These are phyloP conservation scores for Julus scanicus DNA, from an alignment of 2,888 invertebrate genomes.

Conservation along the genomic window DNA sequence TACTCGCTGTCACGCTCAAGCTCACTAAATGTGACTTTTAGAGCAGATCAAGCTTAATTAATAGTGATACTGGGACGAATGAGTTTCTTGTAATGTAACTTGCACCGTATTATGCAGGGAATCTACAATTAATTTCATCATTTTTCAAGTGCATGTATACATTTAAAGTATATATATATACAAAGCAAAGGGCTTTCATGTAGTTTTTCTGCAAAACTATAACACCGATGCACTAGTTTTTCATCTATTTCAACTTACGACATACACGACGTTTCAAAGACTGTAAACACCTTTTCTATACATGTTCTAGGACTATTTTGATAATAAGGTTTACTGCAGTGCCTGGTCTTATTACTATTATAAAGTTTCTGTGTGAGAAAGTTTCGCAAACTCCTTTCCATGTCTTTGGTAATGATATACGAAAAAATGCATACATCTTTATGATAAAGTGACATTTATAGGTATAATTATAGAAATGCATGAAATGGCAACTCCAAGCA, in stretches of 20 bases:
- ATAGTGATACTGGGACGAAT: neutral
- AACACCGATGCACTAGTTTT: no score
- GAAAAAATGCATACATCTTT: neutral
- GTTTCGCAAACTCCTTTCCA: neutral
- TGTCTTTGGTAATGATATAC: neutral
- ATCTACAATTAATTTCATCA: neutral
- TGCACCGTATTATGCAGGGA: neutral
- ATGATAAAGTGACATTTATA: neutral
- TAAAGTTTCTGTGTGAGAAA: no score
- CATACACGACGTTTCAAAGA: no score
- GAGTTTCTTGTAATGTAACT: neutral
- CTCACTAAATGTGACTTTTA: neutral
- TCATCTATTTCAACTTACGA: no score
- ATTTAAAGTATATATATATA: no score
- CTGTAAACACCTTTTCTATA: neutral
- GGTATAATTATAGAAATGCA: neutral
- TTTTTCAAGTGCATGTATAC: neutral
- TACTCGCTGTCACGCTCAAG: slow-evolving; percentile 24
- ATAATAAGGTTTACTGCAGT: no score
- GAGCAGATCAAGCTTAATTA: neutral
- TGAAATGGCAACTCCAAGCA: neutral
- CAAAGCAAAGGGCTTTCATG: no score
- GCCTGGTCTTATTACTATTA: no score
- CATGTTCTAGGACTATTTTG: no score
- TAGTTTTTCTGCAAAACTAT: no score